Conservation (phyloP, 2,888 invertebrate species). For the Parnassius apollo region DNA sequence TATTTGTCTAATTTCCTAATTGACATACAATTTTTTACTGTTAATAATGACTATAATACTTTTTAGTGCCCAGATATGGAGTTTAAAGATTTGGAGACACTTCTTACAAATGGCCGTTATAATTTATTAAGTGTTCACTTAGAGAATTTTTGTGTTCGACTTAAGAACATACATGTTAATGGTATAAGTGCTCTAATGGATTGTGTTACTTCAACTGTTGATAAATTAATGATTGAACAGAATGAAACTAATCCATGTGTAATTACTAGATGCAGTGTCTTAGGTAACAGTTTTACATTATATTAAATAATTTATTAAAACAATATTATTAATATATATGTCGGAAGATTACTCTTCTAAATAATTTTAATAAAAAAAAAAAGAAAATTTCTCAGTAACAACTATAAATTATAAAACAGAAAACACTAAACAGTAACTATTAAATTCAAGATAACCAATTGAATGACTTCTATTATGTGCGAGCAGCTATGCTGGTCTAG, state of each 20-base stretch:
- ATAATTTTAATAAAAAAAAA: too few species aligned
- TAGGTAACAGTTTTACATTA: conserved; percentile 66
- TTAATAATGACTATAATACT: not conserved
- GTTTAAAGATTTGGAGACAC: conserved; percentile 83
- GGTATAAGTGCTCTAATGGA: conserved; percentile 85
- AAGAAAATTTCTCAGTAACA: too few species aligned
- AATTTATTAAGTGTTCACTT: conserved; percentile 80
- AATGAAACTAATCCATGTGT: conserved; percentile 67
- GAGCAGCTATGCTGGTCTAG: too few species aligned
- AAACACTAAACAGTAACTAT: too few species aligned
- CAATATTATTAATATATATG: too few species aligned
- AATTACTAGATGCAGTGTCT: conserved; percentile 84
- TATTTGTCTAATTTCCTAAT: conserved; percentile 39
- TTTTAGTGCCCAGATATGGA: conserved; percentile 88
- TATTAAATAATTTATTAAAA: too few species aligned
- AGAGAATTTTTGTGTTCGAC: conserved; percentile 80
- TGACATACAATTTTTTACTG: too few species aligned
- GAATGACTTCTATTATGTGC: too few species aligned
- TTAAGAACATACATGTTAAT: conserved; percentile 80
- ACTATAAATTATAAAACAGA: too few species aligned
- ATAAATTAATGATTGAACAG: conserved; percentile 81
- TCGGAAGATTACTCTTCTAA: too few species aligned
- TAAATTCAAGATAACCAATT: too few species aligned
- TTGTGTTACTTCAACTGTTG: conserved; percentile 80
- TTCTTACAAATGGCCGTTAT: conserved; percentile 83